Percentiles rank a stretch among this genome's conserved stretches.
phyloP scores from a whole-genome alignment of 2,113 vertebrate species.

The Macaca mulatta region DNA sequence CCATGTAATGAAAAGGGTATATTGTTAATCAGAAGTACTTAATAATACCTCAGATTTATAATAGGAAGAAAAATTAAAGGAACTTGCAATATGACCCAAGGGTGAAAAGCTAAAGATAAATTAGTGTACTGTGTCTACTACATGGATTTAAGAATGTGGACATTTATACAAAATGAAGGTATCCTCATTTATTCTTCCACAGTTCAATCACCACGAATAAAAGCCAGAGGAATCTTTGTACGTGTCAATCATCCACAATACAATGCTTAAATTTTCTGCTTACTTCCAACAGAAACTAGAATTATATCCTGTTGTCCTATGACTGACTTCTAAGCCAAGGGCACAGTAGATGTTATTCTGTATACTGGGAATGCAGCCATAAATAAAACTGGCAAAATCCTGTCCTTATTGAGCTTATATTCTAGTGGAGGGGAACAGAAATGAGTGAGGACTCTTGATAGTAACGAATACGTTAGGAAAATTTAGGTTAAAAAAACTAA shows the following conservation, averaged over 20 bases:
- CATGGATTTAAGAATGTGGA: not conserved
- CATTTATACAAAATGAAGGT: conserved; percentile 43
- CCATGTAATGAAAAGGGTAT: not conserved
- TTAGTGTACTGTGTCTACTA: not conserved
- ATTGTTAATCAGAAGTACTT: conserved; percentile 4
- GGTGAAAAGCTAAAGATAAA: conserved; percentile 47
- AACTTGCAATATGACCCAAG: not conserved
- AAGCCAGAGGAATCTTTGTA: not conserved
- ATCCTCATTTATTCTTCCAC: not conserved
- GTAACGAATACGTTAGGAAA: not conserved
- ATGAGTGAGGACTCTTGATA: not conserved
- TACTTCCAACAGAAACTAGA: not conserved
- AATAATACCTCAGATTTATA: conserved; percentile 30
- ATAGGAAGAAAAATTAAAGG: conserved; percentile 50
- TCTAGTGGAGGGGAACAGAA: not conserved
- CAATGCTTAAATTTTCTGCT: not conserved
- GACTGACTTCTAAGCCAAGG: not conserved
- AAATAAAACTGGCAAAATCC: not conserved
- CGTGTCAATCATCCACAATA: not conserved
- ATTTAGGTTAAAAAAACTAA: not conserved
- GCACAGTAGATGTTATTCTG: not conserved
- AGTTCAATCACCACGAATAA: not conserved
- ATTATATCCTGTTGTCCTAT: not conserved
- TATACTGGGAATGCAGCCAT: not conserved
- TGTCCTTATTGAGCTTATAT: not conserved